Evolutionary conservation across 2,888 invertebrate genomes (phyloP), one percentile per base, ranked within the genome.

Genomic region (Dromius quadrimaculatus): DNA sequence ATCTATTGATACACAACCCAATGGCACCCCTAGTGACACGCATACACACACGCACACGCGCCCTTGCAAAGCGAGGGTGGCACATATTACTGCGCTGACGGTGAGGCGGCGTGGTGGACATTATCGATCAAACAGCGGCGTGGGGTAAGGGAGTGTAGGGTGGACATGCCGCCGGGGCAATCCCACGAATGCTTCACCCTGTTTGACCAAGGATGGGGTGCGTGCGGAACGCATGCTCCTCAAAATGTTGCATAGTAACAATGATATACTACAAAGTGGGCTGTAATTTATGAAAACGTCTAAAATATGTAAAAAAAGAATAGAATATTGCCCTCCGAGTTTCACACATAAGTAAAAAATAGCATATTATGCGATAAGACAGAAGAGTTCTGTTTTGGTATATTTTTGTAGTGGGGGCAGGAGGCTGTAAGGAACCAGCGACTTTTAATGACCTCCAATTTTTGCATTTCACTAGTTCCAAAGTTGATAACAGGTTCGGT

Each of bases 51-150:
- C 47, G 47, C 47, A 19, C 23, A 22, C 47, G 19, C 47, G 19
- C 20, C 47, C 47, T 47, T 23, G 19, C 19, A 19, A 11, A 11
- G 8, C 15, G 66, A 65, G 70, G 72, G 61, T 57, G 41, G 47
- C 41, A 66, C 63, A 57, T 71, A 65, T 71, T 68, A 73, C 65
- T 68, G 68, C 70, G 70, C 70, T 71, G 73, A 74, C 72, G 74
- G 75, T 74, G 73, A 74, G 75, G 78, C 78, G 13, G 28, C 15
- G 11, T 78, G 79, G 79, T 79, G 80, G 78, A 79, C 79, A 80
- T 79, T 79, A 79, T 80, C 80, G 82, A 82, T 83, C 84, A 80
- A 80, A 80, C 80, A 78, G 78, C 78, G 78, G 50, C 28, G 22
- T 20, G 6, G 77, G 79, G 79, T 78, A 78, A 77, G 77, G 77